A percentile compares a stretch with the other conserved stretches of the same genome.
These are phyloP conservation scores for Trissolcus basalis DNA, from an alignment of 1,140 invertebrate species.

Conservation along the genomic window DNA sequence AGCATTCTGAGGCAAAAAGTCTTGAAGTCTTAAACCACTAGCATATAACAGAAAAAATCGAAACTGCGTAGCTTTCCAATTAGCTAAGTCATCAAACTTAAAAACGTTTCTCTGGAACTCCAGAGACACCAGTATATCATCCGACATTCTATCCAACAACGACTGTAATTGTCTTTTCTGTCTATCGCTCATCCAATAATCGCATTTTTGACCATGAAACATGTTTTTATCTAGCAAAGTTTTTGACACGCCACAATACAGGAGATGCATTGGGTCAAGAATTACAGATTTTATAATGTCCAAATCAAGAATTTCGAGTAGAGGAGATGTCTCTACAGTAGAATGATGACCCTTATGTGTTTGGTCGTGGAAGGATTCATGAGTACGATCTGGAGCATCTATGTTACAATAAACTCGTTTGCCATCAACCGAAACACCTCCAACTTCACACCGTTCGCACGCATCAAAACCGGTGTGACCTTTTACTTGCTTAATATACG, in stretches of 20 bases:
- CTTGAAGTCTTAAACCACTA: conserved; percentile 12
- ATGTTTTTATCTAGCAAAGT: conserved; percentile 6
- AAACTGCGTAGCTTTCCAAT: conserved; percentile 17
- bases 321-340: background rate
- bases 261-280: conserved; percentile 2
- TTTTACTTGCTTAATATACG: background rate
- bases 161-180: background rate
- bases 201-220: conserved; percentile 4
- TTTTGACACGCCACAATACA: conserved; percentile 15
- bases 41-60: conserved; percentile 18
- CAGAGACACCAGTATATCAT: conserved; percentile 5
- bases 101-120: conserved; percentile 21
- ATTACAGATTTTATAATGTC: conserved; percentile 6
- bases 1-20: conserved; percentile 7
- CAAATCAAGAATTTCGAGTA: conserved; percentile 5
- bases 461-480: conserved; percentile 8
- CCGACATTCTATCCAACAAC: conserved; percentile 6
- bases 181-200: conserved; percentile 1
- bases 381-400: background rate
- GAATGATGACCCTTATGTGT: background rate
- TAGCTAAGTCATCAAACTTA: conserved; percentile 3
- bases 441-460: background rate
- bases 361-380: background rate
- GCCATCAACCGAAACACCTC: background rate
- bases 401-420: background rate